Conservation (phyloP, 1,140 invertebrate species). For the Mya arenaria region DNA sequence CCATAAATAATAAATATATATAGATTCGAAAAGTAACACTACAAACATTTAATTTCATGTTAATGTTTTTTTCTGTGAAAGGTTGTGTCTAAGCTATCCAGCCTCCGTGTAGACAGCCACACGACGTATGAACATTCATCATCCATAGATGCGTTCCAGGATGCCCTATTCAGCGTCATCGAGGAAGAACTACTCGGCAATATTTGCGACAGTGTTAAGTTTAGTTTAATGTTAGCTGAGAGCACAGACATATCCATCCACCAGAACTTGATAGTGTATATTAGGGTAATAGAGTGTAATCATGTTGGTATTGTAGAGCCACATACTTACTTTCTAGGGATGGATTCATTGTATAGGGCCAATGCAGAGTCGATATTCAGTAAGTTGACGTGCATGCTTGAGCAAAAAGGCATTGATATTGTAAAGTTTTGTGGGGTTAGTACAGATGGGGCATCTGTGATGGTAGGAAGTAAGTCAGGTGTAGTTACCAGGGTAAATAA, state of each 20-base stretch:
- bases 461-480: constrained; percentile 55
- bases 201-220: too few relatives aligned
- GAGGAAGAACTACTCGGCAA: constrained; percentile 2
- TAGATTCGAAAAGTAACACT: too few relatives aligned
- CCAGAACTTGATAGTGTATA: constrained; percentile 43
- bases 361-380: constrained; percentile 50
- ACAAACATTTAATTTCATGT: neutral
- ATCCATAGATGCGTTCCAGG: neutral
- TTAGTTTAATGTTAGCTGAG: constrained; percentile 52
- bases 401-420: neutral
- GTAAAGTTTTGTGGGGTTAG: constrained; percentile 30
- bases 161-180: neutral
- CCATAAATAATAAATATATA: too few relatives aligned
- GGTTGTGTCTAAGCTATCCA: neutral
- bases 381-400: constrained; percentile 13
- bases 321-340: constrained; percentile 21
- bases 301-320: constrained; percentile 29
- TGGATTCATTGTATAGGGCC: constrained; percentile 24
- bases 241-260: constrained; percentile 50
- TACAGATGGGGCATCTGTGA: constrained; percentile 56
- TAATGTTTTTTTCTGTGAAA: neutral
- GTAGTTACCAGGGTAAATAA: constrained; percentile 58
- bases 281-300: constrained; percentile 12
- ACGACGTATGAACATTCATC: neutral
- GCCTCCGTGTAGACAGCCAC: neutral